A percentile compares a stretch with the other conserved stretches of the same genome.
Conservation (phyloP, 2,888 invertebrate genomes). For the Hydraecia micacea region DNA sequence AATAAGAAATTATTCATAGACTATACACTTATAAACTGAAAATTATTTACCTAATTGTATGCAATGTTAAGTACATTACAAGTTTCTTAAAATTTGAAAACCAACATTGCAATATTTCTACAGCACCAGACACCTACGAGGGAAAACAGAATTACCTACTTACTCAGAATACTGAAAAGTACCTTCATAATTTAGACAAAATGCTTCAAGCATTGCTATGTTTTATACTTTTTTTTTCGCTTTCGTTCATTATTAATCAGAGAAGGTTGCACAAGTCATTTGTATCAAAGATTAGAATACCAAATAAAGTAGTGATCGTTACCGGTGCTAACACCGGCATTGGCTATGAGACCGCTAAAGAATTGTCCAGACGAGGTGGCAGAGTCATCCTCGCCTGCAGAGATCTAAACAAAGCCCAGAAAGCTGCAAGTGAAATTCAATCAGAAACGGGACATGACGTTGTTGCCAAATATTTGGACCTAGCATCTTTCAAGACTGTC, state of each 20-base stretch:
- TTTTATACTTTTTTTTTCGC: conserved; percentile 19
- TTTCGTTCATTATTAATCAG: conserved; percentile 62
- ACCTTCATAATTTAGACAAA: background rate
- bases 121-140: background rate
- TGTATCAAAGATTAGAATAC: conserved; percentile 62
- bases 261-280: conserved; percentile 60
- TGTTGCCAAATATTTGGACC: conserved; percentile 92
- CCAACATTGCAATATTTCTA: background rate
- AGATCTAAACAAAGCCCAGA: conserved; percentile 74
- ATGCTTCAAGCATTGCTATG: conserved; percentile 26
- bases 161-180: no score
- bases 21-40: no score
- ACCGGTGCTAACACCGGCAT: conserved; percentile 80
- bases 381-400: conserved; percentile 89
- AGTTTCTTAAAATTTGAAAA: background rate
- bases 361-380: conserved; percentile 86
- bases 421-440: conserved; percentile 90
- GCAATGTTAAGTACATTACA: background rate
- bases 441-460: conserved; percentile 92
- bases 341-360: conserved; percentile 77
- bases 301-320: conserved; percentile 77
- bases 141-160: background rate
- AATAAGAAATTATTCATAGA: background rate
- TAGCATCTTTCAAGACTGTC: conserved; percentile 93
- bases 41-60: no score